Base-by-base conservation (phyloP, 1,140 invertebrate species). In the Thereuonema tuberculata region DNA sequence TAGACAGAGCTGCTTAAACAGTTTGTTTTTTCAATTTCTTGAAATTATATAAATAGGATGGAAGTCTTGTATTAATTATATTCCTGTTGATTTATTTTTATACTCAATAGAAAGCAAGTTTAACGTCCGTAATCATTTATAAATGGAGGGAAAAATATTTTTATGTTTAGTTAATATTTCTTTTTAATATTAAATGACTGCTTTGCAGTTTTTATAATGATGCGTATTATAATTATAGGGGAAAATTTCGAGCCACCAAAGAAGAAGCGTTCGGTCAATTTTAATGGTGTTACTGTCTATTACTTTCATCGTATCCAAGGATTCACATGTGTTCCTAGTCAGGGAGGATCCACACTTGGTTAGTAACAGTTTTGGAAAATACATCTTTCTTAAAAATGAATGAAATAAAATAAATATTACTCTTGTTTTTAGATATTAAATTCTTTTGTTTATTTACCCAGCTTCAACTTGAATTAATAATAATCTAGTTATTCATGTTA, bases 261-360 rank as follows among this genome's bases (percentile, higher is more conserved):
- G 23, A 65, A 67, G 24, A 76, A 76, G 64, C 75, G 75, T 64
- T 69, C 68, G 24, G 76, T 98, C 61, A 83, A 85, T 54, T 98
- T 97, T 73, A 85, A 92, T 66, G 84, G 83, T 64, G 93, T 97
- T 0, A 93, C 89, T 25, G 91, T 98, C 1, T 98, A 84, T 74
- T 96, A 96, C 76, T 98, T 98, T 73, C 87, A 89, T 0, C 76
- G 94, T 69, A 81, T 88, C 48, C 94, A 98, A 78, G 94, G 94
- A n/a, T 97, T 97, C 74, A 90, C 90, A 17, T 97, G 93, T 78
- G 91, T 98, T 56, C 94, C 94, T 57, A 95, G 92, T 55, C 69
- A 84, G 77, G 94, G 93, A 37, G 93, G 93, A 26, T 94, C 91
- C 37, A 97, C 93, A 12, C 77, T 97, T 56, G 94, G 93, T 77